phyloP scores from a whole-genome alignment of 2,888 invertebrate genomes.

The Chrysomela aeneicollis region DNA sequence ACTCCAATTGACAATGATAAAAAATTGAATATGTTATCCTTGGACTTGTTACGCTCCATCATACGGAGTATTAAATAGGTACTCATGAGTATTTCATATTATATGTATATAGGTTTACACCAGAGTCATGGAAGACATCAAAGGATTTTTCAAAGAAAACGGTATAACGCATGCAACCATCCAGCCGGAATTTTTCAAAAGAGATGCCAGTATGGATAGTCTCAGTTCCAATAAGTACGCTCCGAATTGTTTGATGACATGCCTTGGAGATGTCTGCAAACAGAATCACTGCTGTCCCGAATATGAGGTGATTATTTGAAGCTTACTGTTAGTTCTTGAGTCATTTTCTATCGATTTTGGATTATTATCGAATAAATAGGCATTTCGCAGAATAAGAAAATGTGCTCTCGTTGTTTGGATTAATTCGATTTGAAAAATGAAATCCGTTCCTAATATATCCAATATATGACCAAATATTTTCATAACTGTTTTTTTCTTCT shows the following conservation, averaged over 20 bases:
- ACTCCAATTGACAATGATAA: no score
- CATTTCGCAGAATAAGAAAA: no score
- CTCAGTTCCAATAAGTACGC: slow-evolving; percentile 46
- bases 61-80: no score
- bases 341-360: slow-evolving; percentile 4
- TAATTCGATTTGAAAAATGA: not conserved
- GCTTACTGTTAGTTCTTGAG: not conserved
- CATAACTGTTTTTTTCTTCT: no score
- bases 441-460: no score
- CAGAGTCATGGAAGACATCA: slow-evolving; percentile 69
- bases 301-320: slow-evolving; percentile 42
- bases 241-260: slow-evolving; percentile 60
- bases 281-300: slow-evolving; percentile 60
- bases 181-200: slow-evolving; percentile 80
- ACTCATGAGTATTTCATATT: no score
- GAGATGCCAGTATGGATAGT: slow-evolving; percentile 50
- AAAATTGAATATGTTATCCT: no score
- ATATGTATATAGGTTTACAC: slow-evolving; percentile 62
- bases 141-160: slow-evolving; percentile 78
- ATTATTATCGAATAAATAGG: not conserved
- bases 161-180: slow-evolving; percentile 86
- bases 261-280: slow-evolving; percentile 59
- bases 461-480: no score
- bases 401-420: no score
- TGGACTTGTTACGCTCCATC: no score